Evolutionary conservation across 2,888 invertebrate genomes (phyloP).

Genomic region (Volucella inanis): DNA sequence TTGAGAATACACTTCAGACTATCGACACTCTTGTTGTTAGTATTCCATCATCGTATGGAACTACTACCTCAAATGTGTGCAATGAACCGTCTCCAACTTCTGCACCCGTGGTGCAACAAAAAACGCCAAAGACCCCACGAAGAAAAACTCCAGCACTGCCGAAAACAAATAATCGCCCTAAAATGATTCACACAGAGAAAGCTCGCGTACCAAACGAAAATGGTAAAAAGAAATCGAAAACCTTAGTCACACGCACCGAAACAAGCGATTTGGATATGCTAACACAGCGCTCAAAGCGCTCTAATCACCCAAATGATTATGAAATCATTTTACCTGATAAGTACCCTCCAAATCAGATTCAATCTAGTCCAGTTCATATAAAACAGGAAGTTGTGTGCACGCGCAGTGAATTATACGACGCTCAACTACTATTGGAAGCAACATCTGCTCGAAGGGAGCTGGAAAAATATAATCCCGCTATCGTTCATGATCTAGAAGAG

Average conservation of each 20-base stretch:
- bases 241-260: slow-evolving; percentile 83
- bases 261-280: slow-evolving; percentile 76
- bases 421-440: slow-evolving; percentile 80
- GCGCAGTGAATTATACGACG: slow-evolving; percentile 80
- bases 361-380: slow-evolving; percentile 79
- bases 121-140: slow-evolving; percentile 74
- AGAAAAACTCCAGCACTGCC: slow-evolving; percentile 76
- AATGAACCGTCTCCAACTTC: slow-evolving; percentile 76
- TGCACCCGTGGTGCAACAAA: slow-evolving; percentile 1
- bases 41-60: slow-evolving; percentile 76
- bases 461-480: slow-evolving; percentile 81
- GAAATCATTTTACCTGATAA: slow-evolving; percentile 80
- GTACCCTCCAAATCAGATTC: slow-evolving; percentile 81
- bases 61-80: slow-evolving; percentile 37
- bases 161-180: slow-evolving; percentile 85
- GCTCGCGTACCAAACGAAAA: slow-evolving; percentile 84
- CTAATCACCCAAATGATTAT: slow-evolving; percentile 80
- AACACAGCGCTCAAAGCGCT: slow-evolving; percentile 70
- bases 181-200: slow-evolving; percentile 91
- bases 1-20: slow-evolving; percentile 83
- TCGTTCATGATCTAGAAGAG: slow-evolving; percentile 82
- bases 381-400: slow-evolving; percentile 77
- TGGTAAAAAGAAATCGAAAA: slow-evolving; percentile 85
- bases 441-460: slow-evolving; percentile 80
- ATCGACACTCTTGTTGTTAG: slow-evolving; percentile 82